These are phyloP conservation scores for Netta rufina DNA, from an alignment of 2,797 vertebrate species.

Conservation along the genomic window DNA sequence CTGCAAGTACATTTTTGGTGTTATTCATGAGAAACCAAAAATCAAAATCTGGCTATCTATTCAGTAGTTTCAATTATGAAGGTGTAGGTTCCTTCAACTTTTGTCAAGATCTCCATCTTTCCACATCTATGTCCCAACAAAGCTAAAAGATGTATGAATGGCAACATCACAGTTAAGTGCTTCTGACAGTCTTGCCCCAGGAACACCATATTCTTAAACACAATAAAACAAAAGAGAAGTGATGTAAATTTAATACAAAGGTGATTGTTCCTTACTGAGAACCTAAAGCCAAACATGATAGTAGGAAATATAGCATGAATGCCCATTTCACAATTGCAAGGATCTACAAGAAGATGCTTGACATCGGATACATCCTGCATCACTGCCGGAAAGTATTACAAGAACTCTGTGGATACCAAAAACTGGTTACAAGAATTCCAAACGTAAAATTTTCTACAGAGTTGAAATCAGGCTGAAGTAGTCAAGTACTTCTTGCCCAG, in stretches of 20 bases:
- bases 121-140: not conserved
- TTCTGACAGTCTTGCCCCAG: not conserved
- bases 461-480: not conserved
- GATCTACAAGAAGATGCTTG: not conserved
- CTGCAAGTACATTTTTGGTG: not conserved
- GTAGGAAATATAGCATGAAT: not conserved
- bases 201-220: not conserved
- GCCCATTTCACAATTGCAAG: not conserved
- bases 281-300: not conserved
- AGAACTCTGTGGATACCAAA: not conserved
- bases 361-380: not conserved
- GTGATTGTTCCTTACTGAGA: not conserved
- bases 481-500: not conserved
- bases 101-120: not conserved
- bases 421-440: not conserved
- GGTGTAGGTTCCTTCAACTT: not conserved
- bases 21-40: not conserved
- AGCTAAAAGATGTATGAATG: not conserved
- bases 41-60: not conserved
- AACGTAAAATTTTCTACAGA: not conserved
- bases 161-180: not conserved
- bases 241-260: not conserved
- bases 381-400: not conserved
- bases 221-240: not conserved
- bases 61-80: not conserved